Evolutionary conservation across 2,797 vertebrate genomes (phyloP).

Genomic region (Pteropus rufus): DNA sequence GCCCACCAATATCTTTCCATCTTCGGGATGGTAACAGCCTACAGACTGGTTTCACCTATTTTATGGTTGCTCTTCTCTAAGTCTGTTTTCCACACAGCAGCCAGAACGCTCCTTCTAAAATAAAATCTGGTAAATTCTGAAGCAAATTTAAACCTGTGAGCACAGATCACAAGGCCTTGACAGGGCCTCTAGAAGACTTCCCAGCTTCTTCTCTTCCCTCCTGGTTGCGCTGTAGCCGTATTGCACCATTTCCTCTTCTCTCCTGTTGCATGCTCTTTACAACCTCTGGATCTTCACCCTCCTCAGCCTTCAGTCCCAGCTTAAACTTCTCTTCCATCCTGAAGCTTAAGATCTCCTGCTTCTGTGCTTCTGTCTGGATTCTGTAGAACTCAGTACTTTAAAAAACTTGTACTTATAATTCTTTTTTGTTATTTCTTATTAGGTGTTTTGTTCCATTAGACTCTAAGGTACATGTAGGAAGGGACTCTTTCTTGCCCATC

Average conservation of each 20-base stretch:
- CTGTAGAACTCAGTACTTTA: not conserved
- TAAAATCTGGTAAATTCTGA: not conserved
- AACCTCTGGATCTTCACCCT: not conserved
- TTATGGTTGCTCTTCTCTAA: not conserved
- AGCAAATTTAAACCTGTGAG: not conserved
- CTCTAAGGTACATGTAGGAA: not conserved
- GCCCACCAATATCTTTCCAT: not conserved
- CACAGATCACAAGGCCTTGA: not conserved
- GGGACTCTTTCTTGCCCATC: not conserved
- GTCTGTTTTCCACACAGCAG: not conserved
- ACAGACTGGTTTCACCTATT: not conserved
- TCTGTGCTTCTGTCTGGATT: not conserved
- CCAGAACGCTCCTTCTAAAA: not conserved
- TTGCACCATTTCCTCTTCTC: not conserved
- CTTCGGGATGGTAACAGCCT: not conserved
- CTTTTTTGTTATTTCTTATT: not conserved
- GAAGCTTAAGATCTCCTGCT: not conserved
- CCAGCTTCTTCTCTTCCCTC: not conserved
- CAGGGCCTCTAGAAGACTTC: not conserved
- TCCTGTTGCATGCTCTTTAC: not conserved
- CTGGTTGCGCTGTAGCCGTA: accelerated
- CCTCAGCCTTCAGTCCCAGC: not conserved
- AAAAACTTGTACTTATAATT: not conserved
- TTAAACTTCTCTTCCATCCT: not conserved
- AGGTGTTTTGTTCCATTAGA: not conserved